Percentiles rank a stretch among this genome's conserved stretches.
Evolutionary conservation across 2,113 vertebrate genomes (phyloP).

Genomic region (Entosphenus tridentatus): DNA sequence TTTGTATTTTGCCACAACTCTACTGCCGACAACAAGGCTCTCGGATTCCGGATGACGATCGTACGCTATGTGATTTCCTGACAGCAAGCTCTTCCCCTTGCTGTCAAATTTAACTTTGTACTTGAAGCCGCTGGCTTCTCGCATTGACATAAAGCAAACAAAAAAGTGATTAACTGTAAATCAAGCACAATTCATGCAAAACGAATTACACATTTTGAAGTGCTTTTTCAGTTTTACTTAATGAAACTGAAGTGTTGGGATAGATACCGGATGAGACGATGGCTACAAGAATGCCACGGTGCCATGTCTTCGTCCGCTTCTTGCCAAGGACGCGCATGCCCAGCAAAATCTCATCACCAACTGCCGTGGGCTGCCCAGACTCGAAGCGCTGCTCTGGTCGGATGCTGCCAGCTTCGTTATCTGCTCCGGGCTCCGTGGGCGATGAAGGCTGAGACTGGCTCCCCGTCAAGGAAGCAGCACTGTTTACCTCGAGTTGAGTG

Average conservation of each 20-base stretch:
- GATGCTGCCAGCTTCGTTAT: no score
- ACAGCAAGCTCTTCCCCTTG: slow-evolving; percentile 86
- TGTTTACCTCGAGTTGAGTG: no score
- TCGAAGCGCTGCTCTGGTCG: no score
- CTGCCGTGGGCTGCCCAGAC: background rate
- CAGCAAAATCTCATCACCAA: slow-evolving; percentile 35
- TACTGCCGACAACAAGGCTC: slow-evolving; percentile 55
- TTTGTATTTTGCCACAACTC: slow-evolving; percentile 88
- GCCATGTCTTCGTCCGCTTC: slow-evolving; percentile 90
- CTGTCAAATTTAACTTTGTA: slow-evolving; percentile 93
- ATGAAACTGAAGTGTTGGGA: background rate
- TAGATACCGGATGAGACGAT: slow-evolving; percentile 23
- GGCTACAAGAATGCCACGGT: slow-evolving; percentile 56
- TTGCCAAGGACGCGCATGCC: slow-evolving; percentile 79
- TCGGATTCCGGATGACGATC: slow-evolving; percentile 61
- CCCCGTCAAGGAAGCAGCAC: no score
- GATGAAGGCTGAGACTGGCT: no score
- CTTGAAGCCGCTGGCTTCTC: slow-evolving; percentile 41
- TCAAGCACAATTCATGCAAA: background rate
- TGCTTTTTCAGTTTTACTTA: background rate
- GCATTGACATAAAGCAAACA: slow-evolving; percentile 2
- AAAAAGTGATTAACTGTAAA: background rate
- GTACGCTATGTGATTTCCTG: slow-evolving; percentile 83
- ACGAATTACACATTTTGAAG: background rate
- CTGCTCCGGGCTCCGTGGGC: no score